Percentiles rank a stretch among this genome's conserved stretches.
Conservation (phyloP, 1,140 invertebrate species). For the Zaprionus ghesquierei region DNA sequence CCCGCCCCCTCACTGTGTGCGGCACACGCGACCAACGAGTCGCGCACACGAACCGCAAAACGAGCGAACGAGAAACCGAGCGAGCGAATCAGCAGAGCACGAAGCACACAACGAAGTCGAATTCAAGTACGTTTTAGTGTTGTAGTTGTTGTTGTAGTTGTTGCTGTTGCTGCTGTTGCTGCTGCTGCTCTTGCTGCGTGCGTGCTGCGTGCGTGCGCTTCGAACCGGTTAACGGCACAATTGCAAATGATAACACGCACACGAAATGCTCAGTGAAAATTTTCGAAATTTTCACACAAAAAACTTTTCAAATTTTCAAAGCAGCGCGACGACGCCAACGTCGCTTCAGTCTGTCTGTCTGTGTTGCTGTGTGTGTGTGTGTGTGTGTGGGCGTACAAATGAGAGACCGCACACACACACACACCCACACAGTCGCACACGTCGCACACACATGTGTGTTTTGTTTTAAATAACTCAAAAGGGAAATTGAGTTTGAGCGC, state of each 20-base stretch:
- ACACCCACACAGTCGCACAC: slow-evolving; percentile 20
- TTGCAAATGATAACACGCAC: slow-evolving; percentile 79
- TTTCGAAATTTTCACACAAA: slow-evolving; percentile 81
- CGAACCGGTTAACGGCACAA: slow-evolving; percentile 79
- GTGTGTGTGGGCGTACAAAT: slow-evolving; percentile 30
- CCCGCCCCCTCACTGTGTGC: no score
- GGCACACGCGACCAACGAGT: background rate
- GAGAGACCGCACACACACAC: slow-evolving; percentile 21
- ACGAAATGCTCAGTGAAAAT: slow-evolving; percentile 61
- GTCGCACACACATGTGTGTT: slow-evolving; percentile 27
- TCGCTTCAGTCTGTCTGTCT: slow-evolving; percentile 21
- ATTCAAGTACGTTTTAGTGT: background rate
- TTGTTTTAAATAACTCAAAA: slow-evolving; percentile 67
- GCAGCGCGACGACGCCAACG: slow-evolving; percentile 28
- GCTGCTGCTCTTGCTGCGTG: slow-evolving; percentile 20
- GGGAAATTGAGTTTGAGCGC: slow-evolving; percentile 73
- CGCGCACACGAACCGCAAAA: slow-evolving; percentile 1
- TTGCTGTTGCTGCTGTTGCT: slow-evolving; percentile 10
- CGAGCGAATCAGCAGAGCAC: slow-evolving; percentile 5
- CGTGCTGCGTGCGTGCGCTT: slow-evolving; percentile 53
- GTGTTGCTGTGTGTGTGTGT: slow-evolving; percentile 16
- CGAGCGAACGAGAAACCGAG: slow-evolving; percentile 21
- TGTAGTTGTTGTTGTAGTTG: slow-evolving; percentile 9
- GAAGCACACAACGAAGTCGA: slow-evolving; percentile 22
- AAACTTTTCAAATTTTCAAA: slow-evolving; percentile 75